phyloP scores from a whole-genome alignment of 2,888 invertebrate genomes.

The Trileptium ribeirensis region DNA sequence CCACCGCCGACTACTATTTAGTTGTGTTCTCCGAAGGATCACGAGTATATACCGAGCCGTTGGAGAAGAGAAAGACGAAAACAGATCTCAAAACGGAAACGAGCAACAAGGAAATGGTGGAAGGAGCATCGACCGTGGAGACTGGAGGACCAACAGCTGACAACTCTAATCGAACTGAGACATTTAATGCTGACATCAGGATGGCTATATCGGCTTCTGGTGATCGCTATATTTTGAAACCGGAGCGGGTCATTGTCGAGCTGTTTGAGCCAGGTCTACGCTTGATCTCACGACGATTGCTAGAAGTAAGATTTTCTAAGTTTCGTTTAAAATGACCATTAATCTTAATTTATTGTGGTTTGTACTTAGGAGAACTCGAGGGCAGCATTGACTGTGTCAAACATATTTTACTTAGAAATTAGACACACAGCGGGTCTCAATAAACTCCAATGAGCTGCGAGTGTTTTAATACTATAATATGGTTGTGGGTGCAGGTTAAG shows the following conservation, averaged over 20 bases:
- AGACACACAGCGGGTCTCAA: too few relatives aligned
- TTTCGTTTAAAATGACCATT: too few relatives aligned
- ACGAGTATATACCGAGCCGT: not conserved
- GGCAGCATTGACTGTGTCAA: not conserved
- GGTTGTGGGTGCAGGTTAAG: too few relatives aligned
- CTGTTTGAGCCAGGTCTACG: not conserved
- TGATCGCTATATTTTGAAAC: not conserved
- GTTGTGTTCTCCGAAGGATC: constrained; percentile 2
- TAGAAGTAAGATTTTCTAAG: not conserved
- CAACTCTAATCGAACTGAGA: not conserved
- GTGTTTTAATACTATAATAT: too few relatives aligned
- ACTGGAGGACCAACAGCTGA: not conserved
- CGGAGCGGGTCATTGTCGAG: not conserved
- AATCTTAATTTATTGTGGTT: not conserved
- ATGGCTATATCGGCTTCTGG: not conserved
- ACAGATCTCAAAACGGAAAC: not conserved
- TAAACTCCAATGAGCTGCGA: too few relatives aligned
- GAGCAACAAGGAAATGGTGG: not conserved
- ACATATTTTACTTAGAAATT: too few relatives aligned
- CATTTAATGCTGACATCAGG: not conserved
- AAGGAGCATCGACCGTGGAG: not conserved
- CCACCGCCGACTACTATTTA: constrained; percentile 9
- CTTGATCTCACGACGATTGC: not conserved
- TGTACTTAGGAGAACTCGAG: not conserved
- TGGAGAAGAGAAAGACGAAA: not conserved